Evolutionary conservation across 1,140 invertebrate species (phyloP), one percentile per base, ranked within the genome.

Genomic region (Ooceraea biroi): DNA sequence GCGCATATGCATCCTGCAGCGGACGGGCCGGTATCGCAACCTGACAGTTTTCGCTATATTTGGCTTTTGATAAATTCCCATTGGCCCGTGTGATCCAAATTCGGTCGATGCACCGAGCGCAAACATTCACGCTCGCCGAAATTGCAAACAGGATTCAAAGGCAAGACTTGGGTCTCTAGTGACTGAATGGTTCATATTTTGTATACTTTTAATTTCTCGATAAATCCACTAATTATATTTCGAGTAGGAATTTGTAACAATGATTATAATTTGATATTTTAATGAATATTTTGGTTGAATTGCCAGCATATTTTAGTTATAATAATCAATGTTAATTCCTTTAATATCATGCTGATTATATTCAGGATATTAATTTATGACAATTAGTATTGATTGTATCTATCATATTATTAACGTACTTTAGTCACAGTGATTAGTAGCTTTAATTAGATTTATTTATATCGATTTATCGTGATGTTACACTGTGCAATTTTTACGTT

Each of bases 1-100:
- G 46, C 7, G 52, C 36, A 61, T 61, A 61, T 61, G 61, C 41
- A 66, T 27, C 41, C 55, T 27, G 14, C 30, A n/a, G 44, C 66
- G 50, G 3, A 30, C 27, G 77, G 27, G 22, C 25, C 63, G 65
- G 76, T 84, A 80, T 71, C n/a, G 46, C 8, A 58, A 63, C 36
- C 48, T 76, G 50, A 71, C 69, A 85, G 73, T 84, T 87, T 87
- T 82, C 86, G 55, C 55, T 71, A 55, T 83, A 74, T 83, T 88
- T 82, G 58, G 50, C 72, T 57, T 88, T 85, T 73, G 87, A 88
- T 72, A 85, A 88, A 85, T 88, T 84, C 50, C 82, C 41, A 22
- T 8, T 22, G 66, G n/a, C 48, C n/a, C 55, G 48, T 44, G 58
- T 44, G 46, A 84, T 86, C 58, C 69, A 52, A 76, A 76, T 83